Base-by-base conservation (phyloP, 2,888 invertebrate species). In the Drosophila putrida region DNA sequence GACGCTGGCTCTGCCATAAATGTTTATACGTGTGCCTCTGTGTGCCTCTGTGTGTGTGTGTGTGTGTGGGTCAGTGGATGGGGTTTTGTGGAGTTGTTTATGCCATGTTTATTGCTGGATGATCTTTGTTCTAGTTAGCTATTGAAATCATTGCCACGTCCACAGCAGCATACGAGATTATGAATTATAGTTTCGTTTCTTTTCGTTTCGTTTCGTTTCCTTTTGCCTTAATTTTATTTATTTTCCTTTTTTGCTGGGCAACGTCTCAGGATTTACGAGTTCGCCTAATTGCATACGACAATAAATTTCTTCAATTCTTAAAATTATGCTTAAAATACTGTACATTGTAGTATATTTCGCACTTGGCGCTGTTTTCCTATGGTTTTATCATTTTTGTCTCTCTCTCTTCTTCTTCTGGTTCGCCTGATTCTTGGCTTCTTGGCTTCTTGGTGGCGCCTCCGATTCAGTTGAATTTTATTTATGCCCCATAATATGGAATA, bases 151-250 rank as follows among this genome's bases (percentile, higher is more conserved):
- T 88, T 63, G 82, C 85, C 82, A 82, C 81, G 82, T 75, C 57
- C 58, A 27, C 63, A 58, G 8, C 61, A 70, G 54, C 58, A 44
- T 13, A 64, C 31, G 35, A 70, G 61, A 79, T 89, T 85, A 87
- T 89, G 89, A 85, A 72, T 87, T 87, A 85, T 85, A 78, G 82
- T 89, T 84, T 81, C 63, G 75, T 77, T 89, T 53, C 73, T 68
- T 67, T 74, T 49, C 28, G 1, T 31, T 31, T 31, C 43, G 15
- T 35, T 50, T 50, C 15, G 33, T 27, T 50, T 50, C 25, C 31
- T 71, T 53, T 49, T 75, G 63, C 73, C 65, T 82, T 78, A 68
- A 80, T 82, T 82, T 88, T 88, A 83, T 83, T 88, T 88, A 83
- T 82, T 64, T 68, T 66, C 50, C 62, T 65, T 36, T 71, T 71